These are phyloP conservation scores for Potorous gilbertii DNA, from an alignment of 2,797 vertebrate genomes.

Conservation along the genomic window DNA sequence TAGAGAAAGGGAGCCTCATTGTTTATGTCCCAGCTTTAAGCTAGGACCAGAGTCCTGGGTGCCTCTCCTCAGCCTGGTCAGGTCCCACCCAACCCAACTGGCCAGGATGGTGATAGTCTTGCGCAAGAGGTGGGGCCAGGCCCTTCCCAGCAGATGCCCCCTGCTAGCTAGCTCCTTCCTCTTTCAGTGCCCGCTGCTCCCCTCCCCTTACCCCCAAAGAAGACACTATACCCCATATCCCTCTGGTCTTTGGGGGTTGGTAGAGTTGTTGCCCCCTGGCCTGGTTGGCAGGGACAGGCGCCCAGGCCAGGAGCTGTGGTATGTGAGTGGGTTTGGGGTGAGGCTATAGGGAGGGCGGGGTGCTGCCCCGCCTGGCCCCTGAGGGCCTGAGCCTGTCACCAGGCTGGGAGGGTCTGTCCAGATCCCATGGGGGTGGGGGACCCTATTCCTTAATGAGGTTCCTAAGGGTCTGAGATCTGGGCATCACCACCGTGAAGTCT, in stretches of 20 bases:
- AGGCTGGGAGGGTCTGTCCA: conserved; percentile 54
- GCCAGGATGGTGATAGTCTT: conserved; percentile 77
- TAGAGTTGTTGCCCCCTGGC: conserved; percentile 76
- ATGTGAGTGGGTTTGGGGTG: conserved; percentile 88
- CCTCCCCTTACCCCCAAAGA: conserved; percentile 60
- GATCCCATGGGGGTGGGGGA: conserved; percentile 54
- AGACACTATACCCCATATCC: conserved; percentile 55
- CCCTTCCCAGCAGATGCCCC: conserved; percentile 81
- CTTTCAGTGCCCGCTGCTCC: conserved; percentile 74
- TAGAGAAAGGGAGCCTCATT: conserved; percentile 14
- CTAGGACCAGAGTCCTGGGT: conserved; percentile 64
- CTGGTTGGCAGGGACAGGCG: conserved; percentile 75
- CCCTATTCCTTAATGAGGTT: not conserved
- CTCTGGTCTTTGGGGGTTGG: conserved; percentile 70
- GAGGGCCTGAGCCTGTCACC: conserved; percentile 72
- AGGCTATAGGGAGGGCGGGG: conserved; percentile 80
- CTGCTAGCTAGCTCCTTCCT: conserved; percentile 75
- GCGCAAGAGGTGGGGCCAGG: conserved; percentile 79
- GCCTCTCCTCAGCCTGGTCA: conserved; percentile 78
- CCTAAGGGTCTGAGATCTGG: conserved; percentile 63
- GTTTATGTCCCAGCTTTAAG: conserved; percentile 61
- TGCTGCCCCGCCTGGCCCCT: conserved; percentile 73
- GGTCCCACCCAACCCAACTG: conserved; percentile 80
- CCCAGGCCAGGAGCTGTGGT: conserved; percentile 82
- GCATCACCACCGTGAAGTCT: conserved; percentile 70